A percentile compares a stretch with the other conserved stretches of the same genome.
phyloP scores from a whole-genome alignment of 2,113 vertebrate species.

The Furnarius figulus region DNA sequence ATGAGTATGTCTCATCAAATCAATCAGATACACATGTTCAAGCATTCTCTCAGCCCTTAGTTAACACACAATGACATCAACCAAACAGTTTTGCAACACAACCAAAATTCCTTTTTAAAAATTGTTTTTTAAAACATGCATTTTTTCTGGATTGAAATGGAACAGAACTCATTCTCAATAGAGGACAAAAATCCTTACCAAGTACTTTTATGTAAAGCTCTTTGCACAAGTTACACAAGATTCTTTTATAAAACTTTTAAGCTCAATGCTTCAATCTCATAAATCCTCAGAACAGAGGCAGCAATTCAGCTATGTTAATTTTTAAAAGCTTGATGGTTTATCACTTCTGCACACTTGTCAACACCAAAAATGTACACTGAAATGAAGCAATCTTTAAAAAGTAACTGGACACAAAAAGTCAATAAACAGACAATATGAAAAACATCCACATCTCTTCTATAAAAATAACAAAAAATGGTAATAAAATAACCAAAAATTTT shows the following conservation, averaged over 20 bases:
- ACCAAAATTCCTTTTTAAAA: background rate
- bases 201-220: conserved; percentile 35
- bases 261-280: conserved; percentile 30
- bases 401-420: conserved; percentile 35
- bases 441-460: background rate
- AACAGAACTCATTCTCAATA: background rate
- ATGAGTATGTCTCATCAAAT: background rate
- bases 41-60: background rate
- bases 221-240: background rate
- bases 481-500: conserved; percentile 20
- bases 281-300: conserved; percentile 63
- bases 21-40: background rate
- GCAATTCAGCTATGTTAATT: conserved; percentile 22
- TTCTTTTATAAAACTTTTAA: conserved; percentile 39
- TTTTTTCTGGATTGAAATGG: background rate
- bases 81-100: conserved; percentile 7
- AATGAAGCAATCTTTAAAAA: conserved; percentile 30
- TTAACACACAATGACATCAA: background rate
- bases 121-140: background rate
- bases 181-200: background rate
- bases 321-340: background rate
- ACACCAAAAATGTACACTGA: conserved; percentile 6
- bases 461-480: conserved; percentile 22
- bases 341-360: background rate
- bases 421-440: conserved; percentile 43